Evolutionary conservation across 2,888 invertebrate species (phyloP), one percentile per base, ranked within the genome.

Genomic region (Zygaena filipendulae): DNA sequence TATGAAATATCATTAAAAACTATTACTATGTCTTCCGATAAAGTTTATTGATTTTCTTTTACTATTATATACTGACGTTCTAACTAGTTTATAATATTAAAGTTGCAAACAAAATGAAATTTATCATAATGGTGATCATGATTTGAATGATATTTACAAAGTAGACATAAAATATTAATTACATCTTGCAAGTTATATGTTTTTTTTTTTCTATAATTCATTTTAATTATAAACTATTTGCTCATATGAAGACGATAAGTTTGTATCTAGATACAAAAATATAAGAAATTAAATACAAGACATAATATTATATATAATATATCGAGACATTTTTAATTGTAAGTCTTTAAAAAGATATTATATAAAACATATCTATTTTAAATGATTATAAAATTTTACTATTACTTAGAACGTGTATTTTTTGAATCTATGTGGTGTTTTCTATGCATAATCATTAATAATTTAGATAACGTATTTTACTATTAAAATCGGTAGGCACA

Each of bases 31-130:
- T n/a, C n/a, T n/a, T n/a, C n/a, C n/a, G n/a, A 36, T 27, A 43
- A 43, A 36, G 37, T 43, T 56, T 57, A 54, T 50, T 60, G 59
- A 56, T 38, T 53, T 47, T 52, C 52, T 48, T 52, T 43, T 50
- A 36, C 71, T 71, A 69, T 74, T 72, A 71, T 71, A 64, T 53
- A 33, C 53, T n/a, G n/a, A n/a, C n/a, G n/a, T n/a, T n/a, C n/a
- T n/a, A n/a, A n/a, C n/a, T n/a, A n/a, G n/a, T n/a, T n/a, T n/a
- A n/a, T n/a, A n/a, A n/a, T n/a, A n/a, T n/a, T n/a, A n/a, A n/a
- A n/a, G n/a, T n/a, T n/a, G n/a, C n/a, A n/a, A n/a, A n/a, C n/a
- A n/a, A n/a, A n/a, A n/a, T n/a, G n/a, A n/a, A n/a, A n/a, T n/a
- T n/a, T n/a, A n/a, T n/a, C n/a, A n/a, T n/a, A n/a, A n/a, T n/a